Base-by-base conservation (phyloP, 2,113 vertebrate species). In the Lota lota region DNA sequence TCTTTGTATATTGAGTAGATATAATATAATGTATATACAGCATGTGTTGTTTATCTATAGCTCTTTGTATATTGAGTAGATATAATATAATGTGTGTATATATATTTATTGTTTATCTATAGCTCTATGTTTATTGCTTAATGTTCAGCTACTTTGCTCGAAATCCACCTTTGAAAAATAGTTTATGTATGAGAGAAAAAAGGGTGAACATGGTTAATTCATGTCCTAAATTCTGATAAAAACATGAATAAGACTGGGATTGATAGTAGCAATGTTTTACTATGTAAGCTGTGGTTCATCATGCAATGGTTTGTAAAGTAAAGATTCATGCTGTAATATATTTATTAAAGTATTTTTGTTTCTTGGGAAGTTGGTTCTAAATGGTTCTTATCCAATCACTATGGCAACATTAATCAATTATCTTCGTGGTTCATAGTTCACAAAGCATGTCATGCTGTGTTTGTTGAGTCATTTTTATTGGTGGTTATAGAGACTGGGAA, bases 281-380 rank as follows among this genome's bases (percentile, higher is more conserved):
- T 1, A 47, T 47, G 40, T 47, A 14, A 56, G 53, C 16, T 17
- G 18, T 17, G 53, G 53, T 47, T 47, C 40, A 47, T 47, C 40
- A 47, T 47, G 10, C 7, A 47, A 47, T 47, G 40, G 8, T 47
- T 47, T 47, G 40, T 47, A 47, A 47, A 47, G 40, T 47, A 10
- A 8, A 47, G 10, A 47, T 47, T 47, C 40, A 10, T 12, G 40
- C 40, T 47, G 40, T n/a, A 56, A 56, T 10, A 56, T 56, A 56
- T 56, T 56, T 56, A 56, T 56, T 56, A 56, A 56, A 56, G n/a
- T n/a, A n/a, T 18, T 7, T 56, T 56, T n/a, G 53, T 56, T 56
- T 56, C 53, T 56, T 56, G 16, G 51, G 16, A 56, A 5, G 53
- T 56, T 56, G 16, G 16, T 56, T 56, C 7, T 47, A 10, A 47